Percentiles rank a stretch among this genome's conserved stretches.
Evolutionary conservation across 2,888 invertebrate species (phyloP).

Genomic region (Thereva nobilitata): DNA sequence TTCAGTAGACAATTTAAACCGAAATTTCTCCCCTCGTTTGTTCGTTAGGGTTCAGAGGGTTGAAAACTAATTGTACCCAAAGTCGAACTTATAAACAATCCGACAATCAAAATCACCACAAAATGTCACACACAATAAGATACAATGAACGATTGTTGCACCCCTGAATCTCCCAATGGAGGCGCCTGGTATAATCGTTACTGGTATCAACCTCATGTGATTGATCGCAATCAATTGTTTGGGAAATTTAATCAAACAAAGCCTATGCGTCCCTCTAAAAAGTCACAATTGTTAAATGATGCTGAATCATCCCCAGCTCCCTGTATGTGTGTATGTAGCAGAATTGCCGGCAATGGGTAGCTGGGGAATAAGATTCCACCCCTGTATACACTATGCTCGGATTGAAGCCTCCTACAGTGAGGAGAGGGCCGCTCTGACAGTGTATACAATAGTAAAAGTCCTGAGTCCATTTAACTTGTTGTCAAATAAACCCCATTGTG

Average conservation of each 20-base stretch:
- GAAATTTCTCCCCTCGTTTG: no score
- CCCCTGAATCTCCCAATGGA: conserved; percentile 4
- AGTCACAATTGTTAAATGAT: conserved; percentile 24
- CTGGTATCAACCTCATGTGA: conserved; percentile 33
- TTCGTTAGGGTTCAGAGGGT: no score
- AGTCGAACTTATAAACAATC: conserved; percentile 21
- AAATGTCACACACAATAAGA: conserved; percentile 30
- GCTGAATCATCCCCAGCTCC: conserved; percentile 1
- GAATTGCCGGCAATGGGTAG: no score
- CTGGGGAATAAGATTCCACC: no score
- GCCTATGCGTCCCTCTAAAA: neutral
- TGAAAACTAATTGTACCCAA: conserved; percentile 6
- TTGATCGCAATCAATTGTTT: conserved; percentile 37
- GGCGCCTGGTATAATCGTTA: neutral
- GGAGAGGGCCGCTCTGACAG: neutral
- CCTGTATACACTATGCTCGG: no score
- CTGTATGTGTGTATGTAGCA: neutral
- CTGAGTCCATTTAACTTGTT: conserved; percentile 31
- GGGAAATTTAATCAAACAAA: conserved; percentile 39
- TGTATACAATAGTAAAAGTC: neutral
- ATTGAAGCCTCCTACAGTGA: no score
- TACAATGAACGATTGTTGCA: conserved; percentile 17
- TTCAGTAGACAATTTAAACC: no score
- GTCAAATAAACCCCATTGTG: conserved; percentile 29
- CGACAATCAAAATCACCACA: neutral